Percentiles rank a stretch among this genome's conserved stretches.
phyloP scores from a whole-genome alignment of 2,888 invertebrate species.

The Piscicola geometra region DNA sequence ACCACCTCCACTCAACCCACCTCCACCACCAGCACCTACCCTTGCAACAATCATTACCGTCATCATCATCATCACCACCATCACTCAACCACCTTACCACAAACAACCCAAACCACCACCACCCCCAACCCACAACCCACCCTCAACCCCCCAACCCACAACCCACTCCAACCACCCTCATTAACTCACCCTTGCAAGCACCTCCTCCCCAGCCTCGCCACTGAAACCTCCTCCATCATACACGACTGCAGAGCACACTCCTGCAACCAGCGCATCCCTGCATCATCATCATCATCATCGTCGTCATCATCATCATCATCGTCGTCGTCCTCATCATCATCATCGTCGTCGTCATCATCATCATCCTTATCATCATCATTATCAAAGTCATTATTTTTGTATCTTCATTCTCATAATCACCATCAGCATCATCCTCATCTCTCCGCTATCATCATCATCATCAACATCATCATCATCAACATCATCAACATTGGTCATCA shows the following conservation, averaged over 20 bases:
- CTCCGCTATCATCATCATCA: no score
- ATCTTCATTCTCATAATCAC: not conserved
- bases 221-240: conserved; percentile 14
- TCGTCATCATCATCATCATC: conserved; percentile 31
- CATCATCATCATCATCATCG: conserved; percentile 15
- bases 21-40: no score
- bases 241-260: conserved; percentile 3
- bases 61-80: not conserved
- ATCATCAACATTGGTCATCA: not conserved
- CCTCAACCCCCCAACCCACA: not conserved
- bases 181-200: conserved; percentile 25
- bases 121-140: not conserved
- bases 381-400: not conserved
- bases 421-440: not conserved
- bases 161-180: not conserved
- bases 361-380: conserved; percentile 25
- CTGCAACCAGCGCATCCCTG: conserved; percentile 20
- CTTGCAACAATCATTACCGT: no score
- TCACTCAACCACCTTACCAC: not conserved
- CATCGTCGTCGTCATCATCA: conserved; percentile 25
- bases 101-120: not conserved
- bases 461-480: conserved; percentile 10
- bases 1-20: no score
- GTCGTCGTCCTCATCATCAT: conserved; percentile 31
- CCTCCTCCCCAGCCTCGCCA: conserved; percentile 20